A percentile compares a stretch with the other conserved stretches of the same genome.
phyloP scores from a whole-genome alignment of 2,113 vertebrate genomes.

The Lanius collurio region DNA sequence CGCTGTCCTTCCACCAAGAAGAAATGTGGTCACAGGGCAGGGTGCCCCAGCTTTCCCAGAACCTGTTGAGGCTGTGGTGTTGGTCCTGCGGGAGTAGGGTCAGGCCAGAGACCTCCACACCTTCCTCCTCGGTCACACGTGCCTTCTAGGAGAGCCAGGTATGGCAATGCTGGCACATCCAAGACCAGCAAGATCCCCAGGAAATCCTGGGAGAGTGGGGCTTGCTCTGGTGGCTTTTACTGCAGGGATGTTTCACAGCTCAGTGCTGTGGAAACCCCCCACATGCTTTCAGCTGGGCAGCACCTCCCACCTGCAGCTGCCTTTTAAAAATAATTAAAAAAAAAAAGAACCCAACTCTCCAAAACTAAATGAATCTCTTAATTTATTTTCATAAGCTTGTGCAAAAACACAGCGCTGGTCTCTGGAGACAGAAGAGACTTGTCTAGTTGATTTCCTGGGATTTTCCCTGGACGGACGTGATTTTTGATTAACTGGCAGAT shows the following conservation, averaged over 20 bases:
- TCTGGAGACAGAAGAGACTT: neutral
- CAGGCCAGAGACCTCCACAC: neutral
- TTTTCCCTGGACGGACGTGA: neutral
- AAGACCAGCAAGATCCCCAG: neutral
- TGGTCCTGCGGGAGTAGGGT: neutral
- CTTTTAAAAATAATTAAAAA: neutral
- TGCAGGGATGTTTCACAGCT: neutral
- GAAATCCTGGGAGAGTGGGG: neutral
- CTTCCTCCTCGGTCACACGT: neutral
- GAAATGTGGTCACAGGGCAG: accelerated
- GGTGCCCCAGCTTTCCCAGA: neutral
- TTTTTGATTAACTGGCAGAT: neutral
- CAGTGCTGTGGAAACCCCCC: neutral
- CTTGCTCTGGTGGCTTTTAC: neutral
- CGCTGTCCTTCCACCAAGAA: neutral
- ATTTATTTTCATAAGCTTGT: neutral
- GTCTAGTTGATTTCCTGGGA: neutral
- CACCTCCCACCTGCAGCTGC: neutral
- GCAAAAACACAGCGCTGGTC: accelerated
- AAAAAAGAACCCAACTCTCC: neutral
- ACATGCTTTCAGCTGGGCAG: neutral
- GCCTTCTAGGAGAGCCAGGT: neutral
- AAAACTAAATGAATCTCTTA: neutral
- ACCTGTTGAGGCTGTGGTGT: neutral
- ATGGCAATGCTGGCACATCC: neutral